Percentiles rank a stretch among this genome's conserved stretches.
phyloP scores from a whole-genome alignment of 1,140 invertebrate species.

The Drosophila subpulchrella region DNA sequence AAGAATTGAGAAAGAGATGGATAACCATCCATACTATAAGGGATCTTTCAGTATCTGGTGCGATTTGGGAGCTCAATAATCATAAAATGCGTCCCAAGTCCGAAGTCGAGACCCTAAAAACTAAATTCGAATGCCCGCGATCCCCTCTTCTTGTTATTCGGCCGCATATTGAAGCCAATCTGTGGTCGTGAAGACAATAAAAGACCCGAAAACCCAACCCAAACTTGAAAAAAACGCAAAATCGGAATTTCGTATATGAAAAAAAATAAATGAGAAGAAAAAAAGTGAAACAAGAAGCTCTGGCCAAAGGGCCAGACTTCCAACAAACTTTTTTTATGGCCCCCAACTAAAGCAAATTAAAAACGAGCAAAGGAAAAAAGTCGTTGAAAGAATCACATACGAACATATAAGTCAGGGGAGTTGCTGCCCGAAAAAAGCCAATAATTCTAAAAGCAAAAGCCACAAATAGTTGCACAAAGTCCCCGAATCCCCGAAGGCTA shows the following conservation, averaged over 20 bases:
- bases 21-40: conserved; percentile 40
- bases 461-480: conserved; percentile 66
- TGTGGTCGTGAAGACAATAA: conserved; percentile 79
- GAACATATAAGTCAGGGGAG: conserved; percentile 36
- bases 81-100: conserved; percentile 65
- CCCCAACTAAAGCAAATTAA: conserved; percentile 55
- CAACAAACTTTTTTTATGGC: conserved; percentile 51
- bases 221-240: conserved; percentile 62
- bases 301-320: conserved; percentile 35
- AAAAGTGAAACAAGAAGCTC: conserved; percentile 47
- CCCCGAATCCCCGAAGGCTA: conserved; percentile 14
- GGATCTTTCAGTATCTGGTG: conserved; percentile 26
- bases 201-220: conserved; percentile 49
- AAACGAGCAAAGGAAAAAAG: conserved; percentile 25
- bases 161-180: conserved; percentile 68
- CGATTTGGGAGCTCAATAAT: conserved; percentile 64
- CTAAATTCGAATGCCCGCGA: conserved; percentile 53
- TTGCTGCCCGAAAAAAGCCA: conserved; percentile 5
- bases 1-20: conserved; percentile 75
- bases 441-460: conserved; percentile 58
- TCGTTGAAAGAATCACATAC: conserved; percentile 24
- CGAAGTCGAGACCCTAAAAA: conserved; percentile 48
- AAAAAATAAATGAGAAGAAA: conserved; percentile 10
- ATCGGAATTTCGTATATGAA: conserved; percentile 70
- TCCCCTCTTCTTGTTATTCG: conserved; percentile 33